Percentiles rank a stretch among this genome's conserved stretches.
These are phyloP conservation scores for Andrena fulva DNA, from an alignment of 2,888 invertebrate genomes.

Conservation along the genomic window DNA sequence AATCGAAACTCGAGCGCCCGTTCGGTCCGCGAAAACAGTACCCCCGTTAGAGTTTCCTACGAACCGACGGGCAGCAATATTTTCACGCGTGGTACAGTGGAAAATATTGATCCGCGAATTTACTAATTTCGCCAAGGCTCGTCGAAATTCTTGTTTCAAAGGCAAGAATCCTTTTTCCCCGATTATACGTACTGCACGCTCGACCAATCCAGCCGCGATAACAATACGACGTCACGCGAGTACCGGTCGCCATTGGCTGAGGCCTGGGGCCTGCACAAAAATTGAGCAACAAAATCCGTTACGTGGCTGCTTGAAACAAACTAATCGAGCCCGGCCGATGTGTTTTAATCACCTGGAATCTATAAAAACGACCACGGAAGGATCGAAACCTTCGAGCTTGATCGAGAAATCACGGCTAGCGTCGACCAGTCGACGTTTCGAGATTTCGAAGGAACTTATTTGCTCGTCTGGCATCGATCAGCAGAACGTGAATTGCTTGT, in stretches of 20 bases:
- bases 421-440: neutral
- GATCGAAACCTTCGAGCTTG: neutral
- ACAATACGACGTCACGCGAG: constrained; percentile 47
- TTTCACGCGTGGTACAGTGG: neutral
- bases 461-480: constrained; percentile 38
- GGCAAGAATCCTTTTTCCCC: constrained; percentile 57
- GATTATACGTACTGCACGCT: constrained; percentile 41
- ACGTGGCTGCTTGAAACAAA: constrained; percentile 2
- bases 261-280: constrained; percentile 31
- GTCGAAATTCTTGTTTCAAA: constrained; percentile 59
- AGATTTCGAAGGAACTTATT: constrained; percentile 6
- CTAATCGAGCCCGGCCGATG: neutral
- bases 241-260: constrained; percentile 45
- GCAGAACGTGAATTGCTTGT: constrained; percentile 24
- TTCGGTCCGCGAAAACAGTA: constrained; percentile 14
- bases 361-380: neutral
- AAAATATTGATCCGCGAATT: constrained; percentile 51
- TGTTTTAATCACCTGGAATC: no score
- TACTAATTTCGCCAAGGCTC: constrained; percentile 46
- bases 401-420: neutral
- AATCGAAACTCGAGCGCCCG: constrained; percentile 42
- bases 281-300: constrained; percentile 50
- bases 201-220: constrained; percentile 55
- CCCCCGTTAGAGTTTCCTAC: constrained; percentile 18
- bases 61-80: neutral